A percentile compares a stretch with the other conserved stretches of the same genome.
Evolutionary conservation across 2,888 invertebrate species (phyloP).

Genomic region (Abrostola triplasia): DNA sequence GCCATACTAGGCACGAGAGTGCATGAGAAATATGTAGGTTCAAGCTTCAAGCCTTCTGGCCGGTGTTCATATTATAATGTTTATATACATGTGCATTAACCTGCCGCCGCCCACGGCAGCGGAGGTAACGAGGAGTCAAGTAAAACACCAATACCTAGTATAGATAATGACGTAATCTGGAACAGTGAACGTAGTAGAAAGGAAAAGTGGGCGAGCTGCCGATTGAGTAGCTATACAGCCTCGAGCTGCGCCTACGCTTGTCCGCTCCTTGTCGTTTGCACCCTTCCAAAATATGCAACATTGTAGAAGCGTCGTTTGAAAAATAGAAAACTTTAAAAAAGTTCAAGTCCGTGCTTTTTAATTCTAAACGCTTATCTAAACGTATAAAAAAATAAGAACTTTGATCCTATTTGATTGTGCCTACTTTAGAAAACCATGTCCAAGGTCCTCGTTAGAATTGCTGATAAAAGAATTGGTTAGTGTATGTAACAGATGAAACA

Average conservation of each 20-base stretch:
- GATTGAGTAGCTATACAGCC: constrained; percentile 72
- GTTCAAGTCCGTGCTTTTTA: too few relatives aligned
- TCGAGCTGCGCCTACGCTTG: constrained; percentile 80
- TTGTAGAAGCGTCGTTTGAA: constrained; percentile 20
- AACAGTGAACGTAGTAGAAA: constrained; percentile 83
- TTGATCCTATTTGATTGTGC: too few relatives aligned
- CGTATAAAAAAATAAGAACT: too few relatives aligned
- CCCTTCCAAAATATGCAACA: constrained; percentile 61
- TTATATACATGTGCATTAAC: constrained; percentile 17
- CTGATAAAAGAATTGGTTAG: too few relatives aligned
- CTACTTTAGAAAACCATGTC: too few relatives aligned
- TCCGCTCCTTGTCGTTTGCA: constrained; percentile 65
- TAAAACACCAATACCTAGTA: constrained; percentile 55
- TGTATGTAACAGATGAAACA: too few relatives aligned
- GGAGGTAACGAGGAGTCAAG: constrained; percentile 55
- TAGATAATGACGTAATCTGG: constrained; percentile 83
- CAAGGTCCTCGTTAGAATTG: too few relatives aligned
- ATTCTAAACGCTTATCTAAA: too few relatives aligned
- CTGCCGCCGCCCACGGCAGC: constrained; percentile 30
- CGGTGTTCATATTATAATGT: background rate
- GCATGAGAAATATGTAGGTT: background rate
- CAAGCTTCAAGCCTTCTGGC: background rate
- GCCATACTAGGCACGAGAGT: background rate
- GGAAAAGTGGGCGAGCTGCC: constrained; percentile 86
- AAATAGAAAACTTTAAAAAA: constrained; percentile 4